These are phyloP conservation scores for Paguma larvata DNA, from an alignment of 2,797 vertebrate species.

Conservation along the genomic window DNA sequence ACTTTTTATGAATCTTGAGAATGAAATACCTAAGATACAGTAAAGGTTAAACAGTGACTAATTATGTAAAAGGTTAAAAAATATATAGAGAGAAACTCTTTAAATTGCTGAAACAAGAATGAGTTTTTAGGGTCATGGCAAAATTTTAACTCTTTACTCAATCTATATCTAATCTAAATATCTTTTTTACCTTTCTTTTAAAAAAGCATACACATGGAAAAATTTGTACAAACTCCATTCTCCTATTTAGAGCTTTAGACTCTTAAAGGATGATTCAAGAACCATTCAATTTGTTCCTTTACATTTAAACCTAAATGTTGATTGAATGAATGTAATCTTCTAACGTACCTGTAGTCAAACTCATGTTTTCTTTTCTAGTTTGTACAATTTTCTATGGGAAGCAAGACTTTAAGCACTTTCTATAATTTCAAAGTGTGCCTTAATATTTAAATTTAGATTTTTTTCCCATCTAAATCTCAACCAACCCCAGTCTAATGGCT, in stretches of 20 bases:
- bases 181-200: not conserved
- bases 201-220: not conserved
- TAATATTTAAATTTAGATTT: slow-evolving; percentile 64
- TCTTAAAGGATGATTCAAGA: not conserved
- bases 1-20: not conserved
- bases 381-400: slow-evolving; percentile 26
- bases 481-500: not conserved
- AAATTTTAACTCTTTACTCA: slow-evolving; percentile 20
- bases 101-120: slow-evolving; percentile 42
- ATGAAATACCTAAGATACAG: slow-evolving; percentile 3
- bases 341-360: slow-evolving; percentile 38
- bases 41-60: slow-evolving; percentile 31
- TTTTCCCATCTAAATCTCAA: not conserved
- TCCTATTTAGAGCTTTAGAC: not conserved
- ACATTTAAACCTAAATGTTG: slow-evolving; percentile 24
- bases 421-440: slow-evolving; percentile 36
- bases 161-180: not conserved
- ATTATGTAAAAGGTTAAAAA: slow-evolving; percentile 54
- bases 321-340: not conserved
- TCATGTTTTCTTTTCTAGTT: slow-evolving; percentile 42
- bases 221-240: not conserved
- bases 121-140: not conserved
- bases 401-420: not conserved
- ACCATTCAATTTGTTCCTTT: slow-evolving; percentile 31
- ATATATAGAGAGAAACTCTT: not conserved